Evolutionary conservation across 2,113 vertebrate genomes (phyloP).

Genomic region (Macquaria australasica): DNA sequence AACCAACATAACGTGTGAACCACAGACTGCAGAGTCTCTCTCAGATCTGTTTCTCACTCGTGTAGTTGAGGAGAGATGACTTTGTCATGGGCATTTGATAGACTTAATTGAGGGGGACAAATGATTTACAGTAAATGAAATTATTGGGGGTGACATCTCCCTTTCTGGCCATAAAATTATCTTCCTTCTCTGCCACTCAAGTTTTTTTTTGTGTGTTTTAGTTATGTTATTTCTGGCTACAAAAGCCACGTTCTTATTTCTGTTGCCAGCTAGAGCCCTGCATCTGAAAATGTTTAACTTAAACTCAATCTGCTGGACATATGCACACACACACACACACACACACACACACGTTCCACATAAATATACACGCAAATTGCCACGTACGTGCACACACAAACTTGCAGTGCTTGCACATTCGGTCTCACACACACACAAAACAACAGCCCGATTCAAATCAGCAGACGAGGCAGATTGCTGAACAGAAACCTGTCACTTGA

Average conservation of each 20-base stretch:
- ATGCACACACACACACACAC: slow-evolving; percentile 19
- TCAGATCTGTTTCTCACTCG: slow-evolving; percentile 2
- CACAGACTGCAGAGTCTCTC: background rate
- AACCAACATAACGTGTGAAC: slow-evolving; percentile 18
- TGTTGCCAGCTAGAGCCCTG: slow-evolving; percentile 47
- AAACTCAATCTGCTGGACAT: slow-evolving; percentile 67
- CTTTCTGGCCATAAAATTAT: slow-evolving; percentile 24
- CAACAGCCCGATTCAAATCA: slow-evolving; percentile 64
- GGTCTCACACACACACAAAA: slow-evolving; percentile 34
- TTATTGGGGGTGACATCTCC: slow-evolving; percentile 39
- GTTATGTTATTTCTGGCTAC: slow-evolving; percentile 60
- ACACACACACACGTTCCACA: background rate
- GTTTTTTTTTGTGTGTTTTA: slow-evolving; percentile 11
- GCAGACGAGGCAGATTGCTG: slow-evolving; percentile 65
- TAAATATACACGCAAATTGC: slow-evolving; percentile 30
- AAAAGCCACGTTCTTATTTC: slow-evolving; percentile 52
- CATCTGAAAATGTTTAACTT: slow-evolving; percentile 72
- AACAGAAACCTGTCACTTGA: slow-evolving; percentile 71
- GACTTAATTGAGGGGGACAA: slow-evolving; percentile 42
- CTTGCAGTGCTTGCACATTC: slow-evolving; percentile 64
- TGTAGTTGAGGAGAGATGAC: background rate
- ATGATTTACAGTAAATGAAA: slow-evolving; percentile 47
- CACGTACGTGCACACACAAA: slow-evolving; percentile 32
- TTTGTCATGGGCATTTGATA: slow-evolving; percentile 33
- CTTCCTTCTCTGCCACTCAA: slow-evolving; percentile 20